phyloP scores from a whole-genome alignment of 2,113 vertebrate genomes.

The Pollimyrus isidori region DNA sequence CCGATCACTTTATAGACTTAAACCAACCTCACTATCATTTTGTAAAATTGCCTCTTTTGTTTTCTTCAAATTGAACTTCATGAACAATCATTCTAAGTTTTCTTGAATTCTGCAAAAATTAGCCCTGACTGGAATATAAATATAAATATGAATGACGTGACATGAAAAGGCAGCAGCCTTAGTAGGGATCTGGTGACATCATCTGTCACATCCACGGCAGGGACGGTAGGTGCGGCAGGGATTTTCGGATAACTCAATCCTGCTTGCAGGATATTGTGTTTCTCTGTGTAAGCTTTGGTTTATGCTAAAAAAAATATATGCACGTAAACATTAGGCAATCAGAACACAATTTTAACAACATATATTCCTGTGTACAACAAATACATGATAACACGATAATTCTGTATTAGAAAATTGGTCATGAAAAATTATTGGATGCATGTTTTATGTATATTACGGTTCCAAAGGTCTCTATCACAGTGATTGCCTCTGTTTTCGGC shows the following conservation, averaged over 20 bases:
- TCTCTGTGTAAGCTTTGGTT: not conserved
- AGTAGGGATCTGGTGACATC: not conserved
- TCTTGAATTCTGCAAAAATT: not conserved
- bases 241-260: not conserved
- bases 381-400: too few relatives aligned
- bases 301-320: not conserved
- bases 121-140: not conserved
- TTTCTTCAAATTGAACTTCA: not conserved
- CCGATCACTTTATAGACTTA: not conserved
- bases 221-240: not conserved
- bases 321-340: not conserved
- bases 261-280: not conserved
- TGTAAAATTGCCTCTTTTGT: not conserved
- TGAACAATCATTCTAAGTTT: not conserved
- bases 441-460: too few relatives aligned
- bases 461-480: too few relatives aligned
- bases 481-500: too few relatives aligned
- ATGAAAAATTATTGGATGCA: too few relatives aligned
- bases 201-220: not conserved
- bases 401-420: too few relatives aligned
- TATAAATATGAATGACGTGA: not conserved
- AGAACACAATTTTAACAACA: not conserved
- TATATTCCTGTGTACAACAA: not conserved
- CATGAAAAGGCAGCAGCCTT: not conserved
- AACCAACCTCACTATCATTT: not conserved